These are phyloP conservation scores for Onychostoma macrolepis DNA, from an alignment of 2,113 vertebrate species.

Conservation along the genomic window DNA sequence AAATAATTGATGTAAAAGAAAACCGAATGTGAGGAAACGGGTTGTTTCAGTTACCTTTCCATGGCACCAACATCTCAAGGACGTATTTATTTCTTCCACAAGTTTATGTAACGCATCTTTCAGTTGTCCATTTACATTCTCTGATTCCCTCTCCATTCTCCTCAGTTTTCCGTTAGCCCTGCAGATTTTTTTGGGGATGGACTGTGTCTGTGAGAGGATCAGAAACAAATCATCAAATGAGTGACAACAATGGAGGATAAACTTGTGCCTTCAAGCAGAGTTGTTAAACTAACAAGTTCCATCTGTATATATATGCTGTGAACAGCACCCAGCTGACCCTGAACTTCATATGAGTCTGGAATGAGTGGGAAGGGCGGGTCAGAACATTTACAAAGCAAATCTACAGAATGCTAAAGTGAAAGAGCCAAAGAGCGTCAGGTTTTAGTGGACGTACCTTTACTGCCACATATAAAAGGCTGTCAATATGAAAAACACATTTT, in stretches of 20 bases:
- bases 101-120: slow-evolving; percentile 22
- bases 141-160: not conserved
- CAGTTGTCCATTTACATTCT: not conserved
- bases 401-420: not conserved
- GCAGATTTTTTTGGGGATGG: slow-evolving; percentile 51
- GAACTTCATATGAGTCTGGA: not conserved
- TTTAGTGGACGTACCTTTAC: not conserved
- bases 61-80: slow-evolving; percentile 50
- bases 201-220: slow-evolving; percentile 1
- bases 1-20: not conserved
- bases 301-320: not conserved
- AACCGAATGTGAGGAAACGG: not conserved
- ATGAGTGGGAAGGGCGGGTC: not conserved
- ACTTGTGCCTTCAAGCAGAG: not conserved
- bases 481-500: not conserved
- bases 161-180: not conserved
- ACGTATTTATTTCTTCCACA: slow-evolving; percentile 1
- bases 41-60: not conserved
- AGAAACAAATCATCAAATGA: not conserved
- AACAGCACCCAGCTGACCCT: not conserved
- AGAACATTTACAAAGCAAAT: not conserved
- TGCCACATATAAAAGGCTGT: not conserved
- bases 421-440: not conserved
- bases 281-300: not conserved
- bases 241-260: not conserved